Conservation (phyloP, 2,113 vertebrate species). For the Entelurus aequoreus region DNA sequence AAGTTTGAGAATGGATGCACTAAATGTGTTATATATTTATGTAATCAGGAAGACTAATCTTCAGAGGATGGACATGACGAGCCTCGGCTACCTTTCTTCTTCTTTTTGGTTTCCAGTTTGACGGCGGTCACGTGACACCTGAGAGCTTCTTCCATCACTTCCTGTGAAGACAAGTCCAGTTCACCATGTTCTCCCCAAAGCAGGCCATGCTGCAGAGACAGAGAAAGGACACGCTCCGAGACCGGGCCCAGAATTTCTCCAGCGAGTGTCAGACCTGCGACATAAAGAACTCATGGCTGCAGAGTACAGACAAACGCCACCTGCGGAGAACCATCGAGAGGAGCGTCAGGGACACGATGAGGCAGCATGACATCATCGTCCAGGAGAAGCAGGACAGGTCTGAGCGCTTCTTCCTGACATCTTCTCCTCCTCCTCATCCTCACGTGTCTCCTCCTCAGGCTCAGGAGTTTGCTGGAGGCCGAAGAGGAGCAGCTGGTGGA, state of each 20-base stretch:
- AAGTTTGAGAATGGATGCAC: too few relatives aligned
- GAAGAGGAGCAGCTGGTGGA: conserved; percentile 75
- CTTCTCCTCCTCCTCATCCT: background rate
- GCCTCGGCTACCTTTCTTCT: too few relatives aligned
- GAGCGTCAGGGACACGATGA: conserved; percentile 55
- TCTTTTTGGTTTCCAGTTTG: too few relatives aligned
- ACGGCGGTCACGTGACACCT: too few relatives aligned
- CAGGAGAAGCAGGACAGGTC: conserved; percentile 79
- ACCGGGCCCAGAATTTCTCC: conserved; percentile 48
- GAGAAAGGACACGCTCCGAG: conserved; percentile 47
- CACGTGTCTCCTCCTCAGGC: conserved; percentile 55
- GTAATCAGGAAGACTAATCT: too few relatives aligned
- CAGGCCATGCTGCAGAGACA: conserved; percentile 35
- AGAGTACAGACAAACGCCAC: conserved; percentile 48
- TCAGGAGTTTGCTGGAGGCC: conserved; percentile 74
- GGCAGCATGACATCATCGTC: conserved; percentile 52
- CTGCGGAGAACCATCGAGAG: conserved; percentile 50
- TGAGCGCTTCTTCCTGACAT: background rate
- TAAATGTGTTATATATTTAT: too few relatives aligned
- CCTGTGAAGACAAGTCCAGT: too few relatives aligned
- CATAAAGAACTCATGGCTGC: conserved; percentile 59
- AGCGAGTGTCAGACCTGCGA: conserved; percentile 42
- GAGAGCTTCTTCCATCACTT: too few relatives aligned
- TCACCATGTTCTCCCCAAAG: background rate
- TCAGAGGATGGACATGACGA: too few relatives aligned